A percentile compares a stretch with the other conserved stretches of the same genome.
Evolutionary conservation across 2,797 vertebrate genomes (phyloP).

Genomic region (Chanos chanos): DNA sequence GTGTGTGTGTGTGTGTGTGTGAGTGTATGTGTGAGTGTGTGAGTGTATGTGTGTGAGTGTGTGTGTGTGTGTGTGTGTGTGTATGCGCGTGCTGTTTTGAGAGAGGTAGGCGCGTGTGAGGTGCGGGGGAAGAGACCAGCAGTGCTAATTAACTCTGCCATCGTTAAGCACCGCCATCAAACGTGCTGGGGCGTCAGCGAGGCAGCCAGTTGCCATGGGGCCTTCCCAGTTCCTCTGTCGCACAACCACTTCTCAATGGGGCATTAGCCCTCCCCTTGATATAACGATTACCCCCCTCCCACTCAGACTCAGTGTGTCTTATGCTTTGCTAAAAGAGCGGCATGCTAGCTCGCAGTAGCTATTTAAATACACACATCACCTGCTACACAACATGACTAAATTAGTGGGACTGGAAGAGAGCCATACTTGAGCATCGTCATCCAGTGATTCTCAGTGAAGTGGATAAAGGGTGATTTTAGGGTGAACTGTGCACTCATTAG

Average conservation of each 20-base stretch:
- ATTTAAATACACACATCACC: too few relatives aligned
- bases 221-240: slow-evolving; percentile 6
- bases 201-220: slow-evolving; percentile 15
- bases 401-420: too few relatives aligned
- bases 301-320: too few relatives aligned
- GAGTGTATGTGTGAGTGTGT: too few relatives aligned
- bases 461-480: too few relatives aligned
- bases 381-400: too few relatives aligned
- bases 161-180: slow-evolving; percentile 23
- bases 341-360: too few relatives aligned
- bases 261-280: slow-evolving; percentile 15
- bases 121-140: slow-evolving; percentile 23
- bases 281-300: neutral
- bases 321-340: neutral
- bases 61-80: neutral
- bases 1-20: too few relatives aligned
- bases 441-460: too few relatives aligned
- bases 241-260: slow-evolving; percentile 8
- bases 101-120: slow-evolving; percentile 16
- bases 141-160: slow-evolving; percentile 35
- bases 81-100: neutral
- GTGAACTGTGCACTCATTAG: too few relatives aligned
- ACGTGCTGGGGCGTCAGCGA: slow-evolving; percentile 22
- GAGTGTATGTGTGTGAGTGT: too few relatives aligned
- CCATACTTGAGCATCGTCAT: too few relatives aligned